Percentiles rank a stretch among this genome's conserved stretches.
Evolutionary conservation across 2,797 vertebrate genomes (phyloP).

Genomic region (Karalla daura): DNA sequence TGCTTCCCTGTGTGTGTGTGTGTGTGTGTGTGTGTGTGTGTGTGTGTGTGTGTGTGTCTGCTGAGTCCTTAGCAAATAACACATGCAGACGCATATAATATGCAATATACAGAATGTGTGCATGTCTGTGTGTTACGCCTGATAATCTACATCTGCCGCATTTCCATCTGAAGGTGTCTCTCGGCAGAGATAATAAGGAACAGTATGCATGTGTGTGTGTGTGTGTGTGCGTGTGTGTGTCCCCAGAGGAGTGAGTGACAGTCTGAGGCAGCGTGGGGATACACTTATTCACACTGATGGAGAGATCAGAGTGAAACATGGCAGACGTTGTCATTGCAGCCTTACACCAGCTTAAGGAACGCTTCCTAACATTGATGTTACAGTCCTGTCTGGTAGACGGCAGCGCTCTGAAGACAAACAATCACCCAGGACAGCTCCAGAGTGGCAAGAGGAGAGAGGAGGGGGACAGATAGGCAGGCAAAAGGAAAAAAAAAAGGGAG

Average conservation of each 20-base stretch:
- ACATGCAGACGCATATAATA: neutral
- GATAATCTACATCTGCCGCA: constrained; percentile 60
- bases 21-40: too few relatives aligned
- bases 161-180: constrained; percentile 75
- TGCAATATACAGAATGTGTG: constrained; percentile 11
- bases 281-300: constrained; percentile 83
- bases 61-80: constrained; percentile 4
- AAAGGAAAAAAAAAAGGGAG: constrained; percentile 24
- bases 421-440: constrained; percentile 52
- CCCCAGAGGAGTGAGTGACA: constrained; percentile 83
- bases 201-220: constrained; percentile 54
- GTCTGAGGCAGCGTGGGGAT: constrained; percentile 70
- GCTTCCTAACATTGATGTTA: constrained; percentile 67
- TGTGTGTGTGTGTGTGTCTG: constrained; percentile 31
- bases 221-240: constrained; percentile 52
- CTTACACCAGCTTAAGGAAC: constrained; percentile 74
- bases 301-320: constrained; percentile 85
- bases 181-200: constrained; percentile 70
- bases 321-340: constrained; percentile 80
- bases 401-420: constrained; percentile 59
- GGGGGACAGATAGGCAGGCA: constrained; percentile 34
- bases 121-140: constrained; percentile 25
- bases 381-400: constrained; percentile 67
- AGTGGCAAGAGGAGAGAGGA: constrained; percentile 34
- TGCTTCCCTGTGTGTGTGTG: constrained; percentile 21